Base-by-base conservation (phyloP, 2,113 vertebrate species). In the Butastur rufipennis region DNA sequence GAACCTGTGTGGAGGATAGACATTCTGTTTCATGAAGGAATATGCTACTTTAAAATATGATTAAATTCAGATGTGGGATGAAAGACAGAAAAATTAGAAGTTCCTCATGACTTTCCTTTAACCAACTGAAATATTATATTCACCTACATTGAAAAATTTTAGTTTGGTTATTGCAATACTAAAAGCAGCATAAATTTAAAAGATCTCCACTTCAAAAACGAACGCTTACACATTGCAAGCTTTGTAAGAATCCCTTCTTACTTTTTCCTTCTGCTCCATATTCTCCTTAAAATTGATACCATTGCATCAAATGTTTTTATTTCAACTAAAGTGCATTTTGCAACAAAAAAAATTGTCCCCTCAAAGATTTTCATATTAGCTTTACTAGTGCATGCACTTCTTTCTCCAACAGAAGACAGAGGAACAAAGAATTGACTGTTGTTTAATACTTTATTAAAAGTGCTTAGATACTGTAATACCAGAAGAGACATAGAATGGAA, bases 31-130 rank as follows among this genome's bases (percentile, higher is more conserved):
- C 94, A 87, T 70, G 83, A 84, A 91, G 91, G 80, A 97, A 65
- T 85, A 94, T 56, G 86, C 86, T 95, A 81, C 91, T 91, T 85
- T 79, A 94, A 95, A 95, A 97, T 85, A 72, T 58, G 40, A 96
- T 96, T 91, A 53, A 95, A 94, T 89, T 97, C 95, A 94, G 83
- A 94, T 96, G 96, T 95, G 77, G 94, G 83, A 97, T 96, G 86
- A 97, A 95, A 97, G 93, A 94, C 75, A 97, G 83, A 95, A 96
- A 95, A 95, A 87, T 91, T 90, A 93, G 89, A 95, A 87, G 78
- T 79, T 95, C 74, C 67, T 83, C 26, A 27, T 95, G 81, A 82
- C 66, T 91, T 87, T 91, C 42, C 70, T 93, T 91, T 84, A 91
- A 95, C 84, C 89, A 85, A 36, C 61, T 95, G 96, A 94, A 96